Base-by-base conservation (phyloP, 2,888 invertebrate species). In the Lepidochitona cinerea region DNA sequence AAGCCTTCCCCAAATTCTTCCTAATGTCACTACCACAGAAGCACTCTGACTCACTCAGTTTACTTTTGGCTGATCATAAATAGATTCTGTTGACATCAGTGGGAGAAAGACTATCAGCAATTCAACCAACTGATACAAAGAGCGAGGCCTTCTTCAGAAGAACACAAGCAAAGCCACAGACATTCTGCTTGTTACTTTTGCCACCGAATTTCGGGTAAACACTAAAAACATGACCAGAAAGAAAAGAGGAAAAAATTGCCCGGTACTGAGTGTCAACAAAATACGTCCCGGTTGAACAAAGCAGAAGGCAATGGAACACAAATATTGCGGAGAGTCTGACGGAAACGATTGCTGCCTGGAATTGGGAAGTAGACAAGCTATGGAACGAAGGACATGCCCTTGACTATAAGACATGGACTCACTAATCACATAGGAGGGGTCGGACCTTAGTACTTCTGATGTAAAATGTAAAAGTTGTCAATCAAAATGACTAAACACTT, bases 61-160 rank as follows among this genome's bases (percentile, higher is more conserved):
- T 66, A 66, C 66, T 66, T 37, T 66, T 66, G 66, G n/a, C n/a
- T 14, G 36, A 66, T 66, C 37, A 66, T 66, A 66, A 66, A 66
- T 66, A 66, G 66, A 66, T 66, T 66, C 18, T 66, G 66, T 66
- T 66, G 66, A 66, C 66, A 59, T 59, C 59, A 59, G 59, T 32
- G 29, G 9, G 23, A 59, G 59, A 14, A 26, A 32, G 14, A 59
- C 23, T 59, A 59, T 59, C 59, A 1, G 59, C 23, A 59, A 59
- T 59, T 59, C 59, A 32, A 32, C 59, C 23, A 32, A 12, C 59
- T 32, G 59, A 59, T 59, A 59, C 59, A 59, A 59, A 59, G 59
- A 59, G 26, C 59, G 59, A 29, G 59, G 26, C 59, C 59, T 14
- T 29, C 59, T 29, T 29, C 32, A 59, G 59, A 59, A 29, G 59